phyloP scores from a whole-genome alignment of 1,140 invertebrate genomes.

The Phenacoccus solenopsis region DNA sequence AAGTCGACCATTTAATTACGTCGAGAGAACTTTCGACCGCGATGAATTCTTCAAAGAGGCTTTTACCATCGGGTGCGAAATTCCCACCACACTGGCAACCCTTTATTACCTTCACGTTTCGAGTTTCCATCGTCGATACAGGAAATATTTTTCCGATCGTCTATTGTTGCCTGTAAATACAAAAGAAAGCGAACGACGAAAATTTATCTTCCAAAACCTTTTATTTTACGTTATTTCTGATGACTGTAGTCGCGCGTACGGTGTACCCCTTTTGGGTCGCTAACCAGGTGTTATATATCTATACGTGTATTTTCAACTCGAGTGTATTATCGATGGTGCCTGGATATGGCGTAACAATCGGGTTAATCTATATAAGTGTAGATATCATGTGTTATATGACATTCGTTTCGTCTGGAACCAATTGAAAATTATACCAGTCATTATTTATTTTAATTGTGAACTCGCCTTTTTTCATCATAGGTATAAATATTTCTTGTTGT shows the following conservation, averaged over 20 bases:
- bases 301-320: too few relatives aligned
- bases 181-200: not conserved
- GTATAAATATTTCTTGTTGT: too few relatives aligned
- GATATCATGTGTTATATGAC: not conserved
- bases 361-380: not conserved
- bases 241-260: not conserved
- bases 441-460: too few relatives aligned
- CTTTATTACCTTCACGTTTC: not conserved
- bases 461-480: too few relatives aligned
- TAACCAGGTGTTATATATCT: not conserved
- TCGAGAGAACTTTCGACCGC: too few relatives aligned
- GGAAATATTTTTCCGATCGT: not conserved
- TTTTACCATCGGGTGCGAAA: not conserved
- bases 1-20: not conserved
- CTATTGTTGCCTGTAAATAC: not conserved
- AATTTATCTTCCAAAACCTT: not conserved
- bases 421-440: too few relatives aligned
- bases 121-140: not conserved
- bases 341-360: not conserved
- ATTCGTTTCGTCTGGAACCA: too few relatives aligned
- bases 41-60: not conserved
- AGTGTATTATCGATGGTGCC: not conserved
- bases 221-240: not conserved
- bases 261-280: not conserved
- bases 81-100: too few relatives aligned